These are phyloP conservation scores for Coelogynopora nodosa DNA, from an alignment of 2,888 invertebrate species.

Conservation along the genomic window DNA sequence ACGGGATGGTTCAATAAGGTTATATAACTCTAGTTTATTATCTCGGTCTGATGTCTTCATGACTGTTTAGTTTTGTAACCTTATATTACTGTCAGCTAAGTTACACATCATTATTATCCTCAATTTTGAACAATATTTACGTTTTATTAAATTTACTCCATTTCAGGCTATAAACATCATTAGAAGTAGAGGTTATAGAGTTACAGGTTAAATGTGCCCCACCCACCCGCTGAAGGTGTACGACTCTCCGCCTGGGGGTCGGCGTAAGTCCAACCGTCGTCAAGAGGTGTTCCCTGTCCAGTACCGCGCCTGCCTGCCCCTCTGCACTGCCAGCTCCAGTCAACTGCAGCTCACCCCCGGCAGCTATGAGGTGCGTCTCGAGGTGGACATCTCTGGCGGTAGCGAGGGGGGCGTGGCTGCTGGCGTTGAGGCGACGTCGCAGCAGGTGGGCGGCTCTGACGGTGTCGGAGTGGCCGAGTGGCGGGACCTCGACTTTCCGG, in stretches of 20 bases:
- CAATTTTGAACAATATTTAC: no score
- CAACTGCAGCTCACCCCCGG: background rate
- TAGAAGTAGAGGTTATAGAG: no score
- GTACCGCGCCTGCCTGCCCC: constrained; percentile 27
- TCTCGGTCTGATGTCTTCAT: no score
- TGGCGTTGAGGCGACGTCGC: background rate
- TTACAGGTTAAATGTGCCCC: no score
- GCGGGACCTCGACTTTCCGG: background rate
- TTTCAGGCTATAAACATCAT: no score
- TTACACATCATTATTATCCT: no score
- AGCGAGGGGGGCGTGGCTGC: background rate
- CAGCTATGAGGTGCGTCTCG: constrained; percentile 25
- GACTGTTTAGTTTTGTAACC: no score
- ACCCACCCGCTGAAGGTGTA: no score
- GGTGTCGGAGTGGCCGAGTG: background rate
- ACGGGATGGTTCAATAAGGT: no score
- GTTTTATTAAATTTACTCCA: no score
- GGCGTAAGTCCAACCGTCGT: background rate
- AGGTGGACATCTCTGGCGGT: background rate
- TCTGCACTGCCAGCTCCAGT: background rate
- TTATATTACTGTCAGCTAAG: no score
- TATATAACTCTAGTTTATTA: no score
- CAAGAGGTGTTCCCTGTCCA: constrained; percentile 1
- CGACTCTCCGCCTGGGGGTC: constrained; percentile 32
- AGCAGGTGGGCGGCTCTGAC: background rate